These are phyloP conservation scores for Troglohyphantes excavatus DNA, from an alignment of 2,888 invertebrate genomes.

Conservation along the genomic window DNA sequence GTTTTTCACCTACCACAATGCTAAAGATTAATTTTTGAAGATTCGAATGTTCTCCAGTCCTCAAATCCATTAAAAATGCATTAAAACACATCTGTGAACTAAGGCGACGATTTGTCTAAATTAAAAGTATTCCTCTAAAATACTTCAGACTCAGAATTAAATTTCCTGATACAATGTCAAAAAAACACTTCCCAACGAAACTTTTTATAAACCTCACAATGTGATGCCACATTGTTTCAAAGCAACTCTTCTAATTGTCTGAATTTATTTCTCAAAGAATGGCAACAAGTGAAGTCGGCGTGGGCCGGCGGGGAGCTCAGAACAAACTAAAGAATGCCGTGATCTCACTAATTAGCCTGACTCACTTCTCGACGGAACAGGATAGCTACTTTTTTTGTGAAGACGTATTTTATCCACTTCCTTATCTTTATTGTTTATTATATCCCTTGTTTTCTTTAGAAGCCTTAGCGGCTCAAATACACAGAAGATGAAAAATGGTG, in stretches of 20 bases:
- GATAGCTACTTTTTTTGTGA: conserved; percentile 21
- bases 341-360: conserved; percentile 60
- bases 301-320: conserved; percentile 11
- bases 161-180: not conserved
- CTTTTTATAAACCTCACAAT: not conserved
- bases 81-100: no score
- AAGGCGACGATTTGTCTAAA: no score
- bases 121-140: not conserved
- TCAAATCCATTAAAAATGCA: no score
- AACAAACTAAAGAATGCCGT: conserved; percentile 11
- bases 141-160: not conserved
- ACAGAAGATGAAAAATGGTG: no score
- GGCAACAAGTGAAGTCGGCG: conserved; percentile 15
- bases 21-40: no score
- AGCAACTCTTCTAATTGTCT: not conserved
- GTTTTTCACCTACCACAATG: no score
- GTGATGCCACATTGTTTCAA: not conserved
- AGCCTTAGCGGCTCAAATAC: not conserved
- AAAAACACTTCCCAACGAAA: no score
- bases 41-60: no score
- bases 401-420: conserved; percentile 60
- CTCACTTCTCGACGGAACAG: conserved; percentile 36
- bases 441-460: conserved; percentile 28
- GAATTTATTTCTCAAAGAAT: not conserved
- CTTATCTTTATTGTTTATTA: conserved; percentile 61